These are phyloP conservation scores for Apogon hyalosoma DNA, from an alignment of 2,797 vertebrate genomes.

Conservation along the genomic window DNA sequence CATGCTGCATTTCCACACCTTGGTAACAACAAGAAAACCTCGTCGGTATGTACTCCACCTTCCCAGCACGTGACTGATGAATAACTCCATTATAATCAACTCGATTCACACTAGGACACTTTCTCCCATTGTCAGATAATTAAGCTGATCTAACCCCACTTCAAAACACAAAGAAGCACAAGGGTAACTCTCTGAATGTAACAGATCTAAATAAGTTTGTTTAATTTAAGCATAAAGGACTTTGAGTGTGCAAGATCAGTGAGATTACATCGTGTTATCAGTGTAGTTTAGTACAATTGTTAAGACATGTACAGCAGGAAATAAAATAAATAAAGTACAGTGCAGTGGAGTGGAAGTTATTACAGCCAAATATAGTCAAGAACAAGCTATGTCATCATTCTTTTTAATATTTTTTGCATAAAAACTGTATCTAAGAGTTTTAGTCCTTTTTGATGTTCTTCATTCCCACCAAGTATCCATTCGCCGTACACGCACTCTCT, in stretches of 20 bases:
- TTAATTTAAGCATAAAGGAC: slow-evolving; percentile 73
- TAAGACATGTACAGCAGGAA: slow-evolving; percentile 66
- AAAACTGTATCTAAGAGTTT: slow-evolving; percentile 42
- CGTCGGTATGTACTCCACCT: slow-evolving; percentile 54
- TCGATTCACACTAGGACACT: slow-evolving; percentile 54
- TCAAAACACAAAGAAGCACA: slow-evolving; percentile 46
- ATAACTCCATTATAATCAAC: slow-evolving; percentile 75
- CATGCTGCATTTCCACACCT: slow-evolving; percentile 32
- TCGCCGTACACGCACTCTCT: slow-evolving; percentile 85
- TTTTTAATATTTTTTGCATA: slow-evolving; percentile 29
- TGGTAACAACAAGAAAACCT: slow-evolving; percentile 23
- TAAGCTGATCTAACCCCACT: slow-evolving; percentile 70
- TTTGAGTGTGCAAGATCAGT: slow-evolving; percentile 65
- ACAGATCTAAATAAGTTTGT: slow-evolving; percentile 63
- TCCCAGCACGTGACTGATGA: slow-evolving; percentile 77
- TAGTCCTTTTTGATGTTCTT: slow-evolving; percentile 32
- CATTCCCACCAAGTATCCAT: slow-evolving; percentile 88
- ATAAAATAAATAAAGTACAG: slow-evolving; percentile 77
- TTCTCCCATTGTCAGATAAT: slow-evolving; percentile 56
- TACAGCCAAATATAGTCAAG: slow-evolving; percentile 39
- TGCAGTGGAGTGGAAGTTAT: slow-evolving; percentile 46
- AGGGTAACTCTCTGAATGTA: slow-evolving; percentile 33
- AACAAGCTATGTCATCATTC: slow-evolving; percentile 30
- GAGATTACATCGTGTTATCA: slow-evolving; percentile 67
- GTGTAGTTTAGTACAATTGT: slow-evolving; percentile 64